A percentile compares a stretch with the other conserved stretches of the same genome.
These are phyloP conservation scores for Julus scandinavius DNA, from an alignment of 2,888 invertebrate genomes.

Conservation along the genomic window DNA sequence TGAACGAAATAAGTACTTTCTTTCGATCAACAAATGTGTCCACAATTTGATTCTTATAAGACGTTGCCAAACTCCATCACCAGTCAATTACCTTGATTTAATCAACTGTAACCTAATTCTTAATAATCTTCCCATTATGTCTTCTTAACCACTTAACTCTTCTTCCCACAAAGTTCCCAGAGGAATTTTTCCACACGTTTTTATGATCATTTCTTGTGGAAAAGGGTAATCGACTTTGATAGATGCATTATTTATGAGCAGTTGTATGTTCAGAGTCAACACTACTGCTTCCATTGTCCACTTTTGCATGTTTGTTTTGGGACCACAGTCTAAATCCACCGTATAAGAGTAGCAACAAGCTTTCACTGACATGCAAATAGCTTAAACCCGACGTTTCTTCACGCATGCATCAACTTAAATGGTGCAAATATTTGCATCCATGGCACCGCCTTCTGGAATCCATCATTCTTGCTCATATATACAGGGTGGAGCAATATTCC, in stretches of 20 bases:
- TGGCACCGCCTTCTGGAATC: background rate
- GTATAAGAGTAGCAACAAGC: background rate
- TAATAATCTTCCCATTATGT: conserved; percentile 1
- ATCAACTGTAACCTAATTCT: conserved; percentile 14
- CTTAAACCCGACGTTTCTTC: background rate
- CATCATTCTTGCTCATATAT: background rate
- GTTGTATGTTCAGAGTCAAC: conserved; percentile 15
- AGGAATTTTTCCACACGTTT: conserved; percentile 4
- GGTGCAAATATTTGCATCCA: background rate
- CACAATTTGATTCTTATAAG: background rate
- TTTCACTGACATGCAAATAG: background rate
- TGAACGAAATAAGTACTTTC: background rate
- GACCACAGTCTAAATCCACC: background rate
- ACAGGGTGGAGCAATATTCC: too few species aligned
- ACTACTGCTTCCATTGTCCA: conserved; percentile 29
- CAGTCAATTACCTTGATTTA: conserved; percentile 38
- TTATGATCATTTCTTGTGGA: background rate
- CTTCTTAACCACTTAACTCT: conserved; percentile 29
- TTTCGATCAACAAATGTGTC: background rate
- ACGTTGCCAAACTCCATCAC: conserved; percentile 8
- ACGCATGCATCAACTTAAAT: background rate
- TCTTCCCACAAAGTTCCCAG: background rate
- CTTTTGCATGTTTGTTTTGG: conserved; percentile 3
- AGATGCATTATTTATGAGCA: conserved; percentile 34
- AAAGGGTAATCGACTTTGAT: conserved; percentile 28